Evolutionary conservation across 2,113 vertebrate species (phyloP).

Genomic region (Tetraodon nigroviridis): DNA sequence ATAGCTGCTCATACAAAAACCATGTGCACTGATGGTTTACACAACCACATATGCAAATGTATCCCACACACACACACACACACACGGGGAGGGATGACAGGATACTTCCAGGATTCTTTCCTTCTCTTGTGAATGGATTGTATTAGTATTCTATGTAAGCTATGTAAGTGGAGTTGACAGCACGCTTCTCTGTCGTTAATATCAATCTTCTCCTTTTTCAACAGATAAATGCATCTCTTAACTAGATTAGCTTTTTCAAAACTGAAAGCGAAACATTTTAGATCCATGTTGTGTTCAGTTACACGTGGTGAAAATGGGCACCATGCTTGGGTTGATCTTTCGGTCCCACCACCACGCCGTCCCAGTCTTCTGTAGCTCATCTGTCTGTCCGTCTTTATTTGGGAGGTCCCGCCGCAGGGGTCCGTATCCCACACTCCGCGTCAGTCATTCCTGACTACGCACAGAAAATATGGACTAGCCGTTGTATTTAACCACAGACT

Average conservation of each 20-base stretch:
- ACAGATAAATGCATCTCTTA: too few species aligned
- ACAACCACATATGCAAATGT: conserved; percentile 37
- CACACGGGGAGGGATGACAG: conserved; percentile 11
- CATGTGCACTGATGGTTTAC: conserved; percentile 3
- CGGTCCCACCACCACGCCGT: neutral
- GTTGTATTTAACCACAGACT: conserved; percentile 19
- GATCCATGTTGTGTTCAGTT: too few species aligned
- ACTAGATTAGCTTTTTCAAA: neutral
- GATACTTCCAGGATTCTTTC: conserved; percentile 49
- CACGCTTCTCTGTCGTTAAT: neutral
- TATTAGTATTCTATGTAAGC: too few species aligned
- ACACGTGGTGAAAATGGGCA: neutral
- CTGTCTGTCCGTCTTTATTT: conserved; percentile 29
- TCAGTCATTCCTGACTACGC: conserved; percentile 41
- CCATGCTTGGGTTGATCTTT: too few species aligned
- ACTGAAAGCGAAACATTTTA: neutral
- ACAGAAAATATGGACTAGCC: conserved; percentile 27
- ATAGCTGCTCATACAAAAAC: conserved; percentile 27
- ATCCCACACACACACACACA: conserved; percentile 10
- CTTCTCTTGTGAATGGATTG: conserved; percentile 34
- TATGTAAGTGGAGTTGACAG: neutral
- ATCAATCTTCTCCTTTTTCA: too few species aligned
- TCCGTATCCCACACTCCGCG: conserved; percentile 41
- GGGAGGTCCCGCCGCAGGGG: conserved; percentile 58
- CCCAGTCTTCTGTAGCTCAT: too few species aligned